These are phyloP conservation scores for Mus caroli DNA, from an alignment of 2,797 vertebrate species.

Conservation along the genomic window DNA sequence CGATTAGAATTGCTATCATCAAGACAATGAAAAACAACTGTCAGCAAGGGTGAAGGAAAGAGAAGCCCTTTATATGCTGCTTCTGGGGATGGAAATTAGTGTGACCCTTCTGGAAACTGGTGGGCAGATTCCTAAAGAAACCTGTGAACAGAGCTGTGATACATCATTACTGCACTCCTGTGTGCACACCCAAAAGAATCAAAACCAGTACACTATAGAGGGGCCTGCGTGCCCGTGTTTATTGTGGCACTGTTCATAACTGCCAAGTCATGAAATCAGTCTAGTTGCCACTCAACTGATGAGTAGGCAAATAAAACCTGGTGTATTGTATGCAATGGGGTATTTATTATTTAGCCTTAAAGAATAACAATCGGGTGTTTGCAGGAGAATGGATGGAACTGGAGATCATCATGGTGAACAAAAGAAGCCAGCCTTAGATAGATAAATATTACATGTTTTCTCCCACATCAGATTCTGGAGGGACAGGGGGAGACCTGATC, in stretches of 20 bases:
- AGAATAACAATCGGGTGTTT: not conserved
- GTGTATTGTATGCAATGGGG: not conserved
- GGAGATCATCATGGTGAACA: not conserved
- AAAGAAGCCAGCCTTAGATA: not conserved
- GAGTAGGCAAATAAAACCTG: not conserved
- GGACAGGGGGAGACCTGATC: too few species aligned
- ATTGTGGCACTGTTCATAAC: not conserved
- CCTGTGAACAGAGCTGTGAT: not conserved
- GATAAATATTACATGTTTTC: not conserved
- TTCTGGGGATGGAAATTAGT: not conserved
- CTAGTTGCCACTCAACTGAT: not conserved
- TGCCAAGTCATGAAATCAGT: not conserved
- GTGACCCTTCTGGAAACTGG: not conserved
- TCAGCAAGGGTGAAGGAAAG: not conserved
- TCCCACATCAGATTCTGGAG: not conserved
- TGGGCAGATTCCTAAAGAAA: not conserved
- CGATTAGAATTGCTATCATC: not conserved
- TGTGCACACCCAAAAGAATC: not conserved
- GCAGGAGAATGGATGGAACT: not conserved
- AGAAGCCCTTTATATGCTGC: not conserved
- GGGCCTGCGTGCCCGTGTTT: not conserved
- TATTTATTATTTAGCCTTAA: not conserved
- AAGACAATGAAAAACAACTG: not conserved
- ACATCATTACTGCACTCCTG: not conserved
- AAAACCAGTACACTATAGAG: not conserved